A percentile compares a stretch with the other conserved stretches of the same genome.
These are phyloP conservation scores for Drosophila grimshawi DNA, from an alignment of 1,140 invertebrate genomes.

Conservation along the genomic window DNA sequence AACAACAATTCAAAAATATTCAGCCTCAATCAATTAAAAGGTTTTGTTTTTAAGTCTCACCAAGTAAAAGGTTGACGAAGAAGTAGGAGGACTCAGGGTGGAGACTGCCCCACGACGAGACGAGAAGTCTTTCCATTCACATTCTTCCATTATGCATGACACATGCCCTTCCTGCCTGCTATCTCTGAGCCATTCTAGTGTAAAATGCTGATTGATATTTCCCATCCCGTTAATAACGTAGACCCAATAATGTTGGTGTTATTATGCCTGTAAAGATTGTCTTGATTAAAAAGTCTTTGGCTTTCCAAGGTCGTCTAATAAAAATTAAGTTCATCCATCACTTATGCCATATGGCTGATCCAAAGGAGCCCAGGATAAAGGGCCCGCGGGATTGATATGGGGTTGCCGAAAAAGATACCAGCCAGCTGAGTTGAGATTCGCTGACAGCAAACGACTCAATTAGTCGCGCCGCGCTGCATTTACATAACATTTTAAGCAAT, in stretches of 20 bases:
- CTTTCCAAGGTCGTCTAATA: conserved; percentile 70
- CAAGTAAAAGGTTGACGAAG: background rate
- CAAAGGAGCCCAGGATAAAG: background rate
- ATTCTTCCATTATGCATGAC: conserved; percentile 11
- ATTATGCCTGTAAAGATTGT: conserved; percentile 9
- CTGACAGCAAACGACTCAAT: conserved; percentile 65
- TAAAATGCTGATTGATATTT: conserved; percentile 82
- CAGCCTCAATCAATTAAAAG: conserved; percentile 78
- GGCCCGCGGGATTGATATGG: background rate
- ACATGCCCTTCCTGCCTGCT: background rate
- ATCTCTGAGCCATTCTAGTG: conserved; percentile 54
- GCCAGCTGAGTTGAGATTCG: conserved; percentile 10
- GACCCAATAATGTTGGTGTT: conserved; percentile 22
- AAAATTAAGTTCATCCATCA: conserved; percentile 80
- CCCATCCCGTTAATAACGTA: conserved; percentile 66
- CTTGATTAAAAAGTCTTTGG: conserved; percentile 21
- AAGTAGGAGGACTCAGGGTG: background rate
- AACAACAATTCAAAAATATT: conserved; percentile 49
- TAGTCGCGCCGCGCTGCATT: conserved; percentile 64
- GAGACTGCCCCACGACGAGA: conserved; percentile 18
- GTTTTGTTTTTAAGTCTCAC: conserved; percentile 70
- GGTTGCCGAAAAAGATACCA: background rate
- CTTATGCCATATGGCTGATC: conserved; percentile 43
- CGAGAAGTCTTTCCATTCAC: conserved; percentile 7
- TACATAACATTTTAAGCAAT: conserved; percentile 75